Evolutionary conservation across 1,140 invertebrate species (phyloP).

Genomic region (Trachelipus rathkii): DNA sequence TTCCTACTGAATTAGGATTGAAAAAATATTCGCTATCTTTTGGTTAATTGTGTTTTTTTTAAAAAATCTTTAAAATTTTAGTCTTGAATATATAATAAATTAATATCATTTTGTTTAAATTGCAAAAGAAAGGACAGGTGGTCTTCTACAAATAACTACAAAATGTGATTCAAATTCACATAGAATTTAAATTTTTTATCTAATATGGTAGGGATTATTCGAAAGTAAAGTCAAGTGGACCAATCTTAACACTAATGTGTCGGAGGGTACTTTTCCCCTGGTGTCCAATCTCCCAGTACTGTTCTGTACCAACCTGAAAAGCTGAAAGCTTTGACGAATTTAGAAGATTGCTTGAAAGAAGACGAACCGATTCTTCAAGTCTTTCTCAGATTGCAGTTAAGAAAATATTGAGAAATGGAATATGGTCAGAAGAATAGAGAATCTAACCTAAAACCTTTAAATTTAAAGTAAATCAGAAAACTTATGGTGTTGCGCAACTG

Average conservation of each 20-base stretch:
- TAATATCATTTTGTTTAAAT: slow-evolving; percentile 62
- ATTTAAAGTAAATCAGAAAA: no score
- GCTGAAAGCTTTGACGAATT: slow-evolving; percentile 61
- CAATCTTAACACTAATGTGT: slow-evolving; percentile 66
- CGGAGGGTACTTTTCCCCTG: slow-evolving; percentile 68
- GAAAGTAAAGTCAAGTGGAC: slow-evolving; percentile 64
- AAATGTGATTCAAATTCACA: slow-evolving; percentile 63
- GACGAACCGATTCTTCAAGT: slow-evolving; percentile 70
- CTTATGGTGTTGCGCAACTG: no score
- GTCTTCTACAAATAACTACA: slow-evolving; percentile 57
- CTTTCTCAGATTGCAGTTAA: slow-evolving; percentile 65
- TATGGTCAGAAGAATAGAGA: slow-evolving; percentile 65
- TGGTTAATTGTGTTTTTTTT: slow-evolving; percentile 66
- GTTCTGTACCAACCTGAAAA: slow-evolving; percentile 66
- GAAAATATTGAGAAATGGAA: slow-evolving; percentile 62
- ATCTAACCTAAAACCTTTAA: no score
- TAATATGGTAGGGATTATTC: slow-evolving; percentile 66
- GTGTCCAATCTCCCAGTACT: no score
- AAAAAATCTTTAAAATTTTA: slow-evolving; percentile 63
- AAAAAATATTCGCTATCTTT: slow-evolving; percentile 65
- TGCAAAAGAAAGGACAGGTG: slow-evolving; percentile 61
- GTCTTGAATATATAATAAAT: slow-evolving; percentile 60
- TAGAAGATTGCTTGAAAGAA: slow-evolving; percentile 64
- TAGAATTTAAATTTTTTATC: slow-evolving; percentile 63
- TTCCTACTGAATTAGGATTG: slow-evolving; percentile 56